Percentiles rank a stretch among this genome's conserved stretches.
phyloP scores from a whole-genome alignment of 1,140 invertebrate species.

The Drosophila carrolli region DNA sequence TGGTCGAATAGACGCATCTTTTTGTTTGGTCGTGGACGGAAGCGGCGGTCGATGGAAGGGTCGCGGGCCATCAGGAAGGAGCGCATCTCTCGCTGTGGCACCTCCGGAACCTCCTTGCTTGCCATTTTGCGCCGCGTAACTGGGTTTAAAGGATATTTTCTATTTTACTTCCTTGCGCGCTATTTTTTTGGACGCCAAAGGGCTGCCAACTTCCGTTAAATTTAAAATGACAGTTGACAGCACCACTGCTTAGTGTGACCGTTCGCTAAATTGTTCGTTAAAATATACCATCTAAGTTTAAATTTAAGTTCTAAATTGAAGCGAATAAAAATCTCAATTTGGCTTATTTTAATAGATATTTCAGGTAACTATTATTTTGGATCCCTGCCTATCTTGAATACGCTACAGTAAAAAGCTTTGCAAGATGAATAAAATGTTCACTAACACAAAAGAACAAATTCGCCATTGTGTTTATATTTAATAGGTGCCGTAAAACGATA shows the following conservation, averaged over 20 bases:
- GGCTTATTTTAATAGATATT: too few relatives aligned
- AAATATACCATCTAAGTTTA: too few relatives aligned
- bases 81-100: constrained; percentile 57
- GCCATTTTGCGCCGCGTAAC: constrained; percentile 2
- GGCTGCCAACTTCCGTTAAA: constrained; percentile 11
- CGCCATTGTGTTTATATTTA: too few relatives aligned
- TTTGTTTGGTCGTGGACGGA: constrained; percentile 65
- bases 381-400: too few relatives aligned
- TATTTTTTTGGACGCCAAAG: constrained; percentile 29
- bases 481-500: too few relatives aligned
- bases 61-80: constrained; percentile 77
- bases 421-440: too few relatives aligned
- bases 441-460: too few relatives aligned
- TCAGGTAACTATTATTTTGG: too few relatives aligned
- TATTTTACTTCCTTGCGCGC: constrained; percentile 18
- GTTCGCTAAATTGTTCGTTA: neutral
- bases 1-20: constrained; percentile 64
- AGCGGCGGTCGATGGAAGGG: constrained; percentile 76
- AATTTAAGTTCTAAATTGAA: too few relatives aligned
- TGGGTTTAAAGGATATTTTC: neutral
- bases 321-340: too few relatives aligned
- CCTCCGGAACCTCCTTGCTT: neutral
- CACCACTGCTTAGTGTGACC: neutral
- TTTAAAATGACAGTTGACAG: neutral
- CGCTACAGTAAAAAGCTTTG: too few relatives aligned